phyloP scores from a whole-genome alignment of 2,113 vertebrate genomes.

The Leptodactylus fuscus region DNA sequence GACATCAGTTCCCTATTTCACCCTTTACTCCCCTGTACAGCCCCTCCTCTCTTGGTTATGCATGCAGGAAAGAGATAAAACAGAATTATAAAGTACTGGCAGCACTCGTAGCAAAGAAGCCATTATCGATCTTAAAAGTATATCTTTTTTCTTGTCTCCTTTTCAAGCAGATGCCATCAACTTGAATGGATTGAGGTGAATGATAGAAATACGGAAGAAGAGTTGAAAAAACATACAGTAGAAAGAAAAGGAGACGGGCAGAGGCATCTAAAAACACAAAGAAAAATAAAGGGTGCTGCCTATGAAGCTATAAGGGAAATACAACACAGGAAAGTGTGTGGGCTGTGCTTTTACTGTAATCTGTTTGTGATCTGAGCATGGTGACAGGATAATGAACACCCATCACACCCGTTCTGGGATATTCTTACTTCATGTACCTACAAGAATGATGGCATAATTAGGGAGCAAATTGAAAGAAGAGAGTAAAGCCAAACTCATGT shows the following conservation, averaged over 20 bases:
- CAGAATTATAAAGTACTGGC: constrained; percentile 58
- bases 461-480: background rate
- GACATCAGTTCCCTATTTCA: constrained; percentile 1
- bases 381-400: background rate
- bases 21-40: constrained; percentile 13
- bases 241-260: constrained; percentile 32
- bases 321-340: constrained; percentile 56
- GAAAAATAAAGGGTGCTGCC: constrained; percentile 65
- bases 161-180: constrained; percentile 56
- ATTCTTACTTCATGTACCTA: constrained; percentile 23
- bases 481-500: background rate
- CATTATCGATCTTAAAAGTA: constrained; percentile 61
- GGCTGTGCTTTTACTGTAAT: background rate
- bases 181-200: constrained; percentile 59
- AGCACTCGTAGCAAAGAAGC: constrained; percentile 55
- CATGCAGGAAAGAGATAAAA: constrained; percentile 56
- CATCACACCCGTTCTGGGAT: constrained; percentile 13
- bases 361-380: constrained; percentile 46
- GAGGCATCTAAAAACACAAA: background rate
- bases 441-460: constrained; percentile 41
- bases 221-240: constrained; percentile 12
- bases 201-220: constrained; percentile 40
- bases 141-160: constrained; percentile 38
- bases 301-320: constrained; percentile 29
- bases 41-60: constrained; percentile 54